Percentiles rank a stretch among this genome's conserved stretches.
Conservation (phyloP, 2,797 vertebrate genomes). For the Cheirogaleus major region DNA sequence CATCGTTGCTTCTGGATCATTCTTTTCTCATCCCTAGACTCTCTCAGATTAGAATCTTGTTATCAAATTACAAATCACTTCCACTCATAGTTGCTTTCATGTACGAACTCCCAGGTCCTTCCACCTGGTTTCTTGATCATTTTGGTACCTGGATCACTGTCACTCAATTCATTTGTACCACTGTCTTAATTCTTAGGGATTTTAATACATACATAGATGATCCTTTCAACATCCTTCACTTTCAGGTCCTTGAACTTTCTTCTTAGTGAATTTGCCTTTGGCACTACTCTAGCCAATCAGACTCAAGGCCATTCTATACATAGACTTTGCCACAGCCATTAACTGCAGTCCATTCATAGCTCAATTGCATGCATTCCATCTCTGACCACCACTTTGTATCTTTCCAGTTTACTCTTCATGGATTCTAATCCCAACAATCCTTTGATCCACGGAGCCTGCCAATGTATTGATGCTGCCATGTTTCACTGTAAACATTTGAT, state of each 20-base stretch:
- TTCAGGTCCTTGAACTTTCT: background rate
- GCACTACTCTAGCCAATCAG: background rate
- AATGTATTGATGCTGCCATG: background rate
- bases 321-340: background rate
- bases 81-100: background rate
- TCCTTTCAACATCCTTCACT: background rate
- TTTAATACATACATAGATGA: background rate
- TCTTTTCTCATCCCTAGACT: background rate
- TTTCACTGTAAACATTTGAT: background rate
- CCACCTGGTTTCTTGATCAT: background rate
- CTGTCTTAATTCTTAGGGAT: background rate
- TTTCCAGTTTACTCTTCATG: background rate
- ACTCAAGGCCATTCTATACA: background rate
- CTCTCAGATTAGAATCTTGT: background rate
- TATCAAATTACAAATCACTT: background rate
- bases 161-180: background rate
- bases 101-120: background rate
- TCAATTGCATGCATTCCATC: background rate
- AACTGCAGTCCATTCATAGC: background rate
- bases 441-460: background rate
- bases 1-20: too few relatives aligned
- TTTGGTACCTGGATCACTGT: background rate
- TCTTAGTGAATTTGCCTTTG: background rate
- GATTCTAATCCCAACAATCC: background rate
- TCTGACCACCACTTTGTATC: background rate